Base-by-base conservation (phyloP, 2,113 vertebrate genomes). In the Tragelaphus strepsiceros region DNA sequence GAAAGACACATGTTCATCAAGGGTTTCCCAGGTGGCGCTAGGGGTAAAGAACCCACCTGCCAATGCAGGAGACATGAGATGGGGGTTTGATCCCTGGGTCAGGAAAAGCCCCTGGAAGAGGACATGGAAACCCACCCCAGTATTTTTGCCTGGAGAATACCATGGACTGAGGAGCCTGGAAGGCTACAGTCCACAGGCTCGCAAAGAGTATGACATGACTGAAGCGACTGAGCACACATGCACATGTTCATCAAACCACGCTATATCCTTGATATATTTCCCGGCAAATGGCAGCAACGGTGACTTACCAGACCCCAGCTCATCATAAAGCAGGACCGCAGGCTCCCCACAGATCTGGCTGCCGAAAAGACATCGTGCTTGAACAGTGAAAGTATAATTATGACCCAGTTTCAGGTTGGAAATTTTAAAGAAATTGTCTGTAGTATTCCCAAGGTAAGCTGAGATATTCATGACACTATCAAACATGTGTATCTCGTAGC, bases 341-440 rank as follows among this genome's bases (percentile, higher is more conserved):
- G 99, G 99, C 54, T 99, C 99, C 0, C 99, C 99, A 0, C 99
- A 99, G 97, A 99, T 99, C 99, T 99, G 99, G 11, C 99, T 99
- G 0, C 98, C 98, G 2, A 99, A 98, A 77, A 99, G 99, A 91
- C 99, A 99, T 53, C 99, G 98, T 0, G 99, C 99, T 97, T 99
- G 99, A 28, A 99, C 99, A 0, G 98, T 99, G 99, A 99, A 99
- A 0, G 99, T 99, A 78, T 99, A 99, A 98, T 99, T 99, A 98
- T 99, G 99, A 15, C 99, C 99, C 12, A 98, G 59, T 97, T 99
- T 99, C 98, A 99, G 99, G 98, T 99, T 99, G 98, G 98, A 99
- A 98, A 99, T 99, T 91, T 99, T 99, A 98, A 99, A 99, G 99
- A 99, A 99, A 26, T 99, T 99, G 96, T 99, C 99, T 0, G 99